Evolutionary conservation across 2,113 vertebrate genomes (phyloP).

Genomic region (Columbina picui): DNA sequence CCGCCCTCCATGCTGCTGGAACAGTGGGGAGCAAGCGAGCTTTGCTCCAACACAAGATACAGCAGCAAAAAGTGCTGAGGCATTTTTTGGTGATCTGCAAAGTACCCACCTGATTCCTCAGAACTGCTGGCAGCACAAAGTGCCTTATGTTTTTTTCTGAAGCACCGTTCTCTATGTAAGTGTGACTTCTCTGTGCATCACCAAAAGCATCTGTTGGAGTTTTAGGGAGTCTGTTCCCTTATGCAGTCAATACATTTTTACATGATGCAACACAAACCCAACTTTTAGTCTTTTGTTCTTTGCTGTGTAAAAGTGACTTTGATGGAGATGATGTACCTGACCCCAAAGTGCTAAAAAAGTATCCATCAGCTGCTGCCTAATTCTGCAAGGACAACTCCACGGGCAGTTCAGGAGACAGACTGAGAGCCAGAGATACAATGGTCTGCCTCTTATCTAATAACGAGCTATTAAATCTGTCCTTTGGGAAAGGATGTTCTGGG

Average conservation of each 20-base stretch:
- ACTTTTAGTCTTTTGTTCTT: background rate
- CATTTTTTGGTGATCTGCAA: background rate
- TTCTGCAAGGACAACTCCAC: background rate
- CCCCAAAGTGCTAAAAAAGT: background rate
- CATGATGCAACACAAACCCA: background rate
- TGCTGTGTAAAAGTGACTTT: background rate
- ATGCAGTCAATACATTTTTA: background rate
- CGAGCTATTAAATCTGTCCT: background rate
- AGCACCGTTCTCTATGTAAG: background rate
- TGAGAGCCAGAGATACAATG: background rate
- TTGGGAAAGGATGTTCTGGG: background rate
- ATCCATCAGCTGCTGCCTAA: background rate
- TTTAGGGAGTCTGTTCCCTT: background rate
- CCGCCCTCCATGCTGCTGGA: background rate
- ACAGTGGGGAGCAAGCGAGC: background rate
- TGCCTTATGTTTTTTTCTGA: background rate
- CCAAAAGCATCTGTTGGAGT: background rate
- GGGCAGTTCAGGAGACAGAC: background rate
- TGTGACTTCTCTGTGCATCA: background rate
- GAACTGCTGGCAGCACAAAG: background rate
- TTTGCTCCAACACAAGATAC: background rate
- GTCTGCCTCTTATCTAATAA: background rate
- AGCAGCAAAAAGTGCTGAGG: background rate
- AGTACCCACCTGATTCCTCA: background rate
- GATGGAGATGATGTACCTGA: background rate